Conservation (phyloP, 2,797 vertebrate species). For the Staurois parvus region DNA sequence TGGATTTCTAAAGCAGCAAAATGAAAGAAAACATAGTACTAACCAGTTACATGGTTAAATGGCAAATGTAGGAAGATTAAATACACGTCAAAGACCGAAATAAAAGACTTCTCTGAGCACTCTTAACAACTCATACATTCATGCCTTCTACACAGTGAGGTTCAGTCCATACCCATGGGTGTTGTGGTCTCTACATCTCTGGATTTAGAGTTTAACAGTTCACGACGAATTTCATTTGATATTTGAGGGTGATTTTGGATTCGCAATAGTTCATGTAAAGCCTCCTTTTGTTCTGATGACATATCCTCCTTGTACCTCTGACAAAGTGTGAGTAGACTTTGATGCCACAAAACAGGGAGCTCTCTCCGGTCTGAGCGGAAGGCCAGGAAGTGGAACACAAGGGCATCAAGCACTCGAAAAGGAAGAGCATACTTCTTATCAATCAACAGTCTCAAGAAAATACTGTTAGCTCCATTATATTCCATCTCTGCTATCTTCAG, state of each 20-base stretch:
- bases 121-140: not conserved
- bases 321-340: slow-evolving; percentile 89
- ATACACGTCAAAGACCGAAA: not conserved
- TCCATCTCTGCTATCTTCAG: slow-evolving; percentile 96
- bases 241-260: slow-evolving; percentile 86
- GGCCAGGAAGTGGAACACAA: slow-evolving; percentile 93
- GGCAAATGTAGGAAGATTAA: not conserved
- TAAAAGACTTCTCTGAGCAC: not conserved
- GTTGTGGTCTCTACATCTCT: slow-evolving; percentile 84
- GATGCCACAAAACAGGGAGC: slow-evolving; percentile 97
- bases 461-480: slow-evolving; percentile 96
- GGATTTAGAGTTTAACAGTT: slow-evolving; percentile 85
- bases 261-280: slow-evolving; percentile 91
- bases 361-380: slow-evolving; percentile 86
- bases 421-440: slow-evolving; percentile 98
- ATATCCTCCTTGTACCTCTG: slow-evolving; percentile 97
- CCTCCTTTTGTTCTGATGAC: slow-evolving; percentile 90
- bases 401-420: slow-evolving; percentile 94
- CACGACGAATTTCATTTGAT: slow-evolving; percentile 87
- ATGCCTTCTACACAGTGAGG: not conserved
- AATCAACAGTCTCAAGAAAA: slow-evolving; percentile 93
- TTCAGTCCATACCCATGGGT: slow-evolving; percentile 78
- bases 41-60: not conserved
- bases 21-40: too few relatives aligned
- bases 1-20: too few relatives aligned